Percentiles rank a stretch among this genome's conserved stretches.
Conservation (phyloP, 2,113 vertebrate genomes). For the Microcebus jonahi region DNA sequence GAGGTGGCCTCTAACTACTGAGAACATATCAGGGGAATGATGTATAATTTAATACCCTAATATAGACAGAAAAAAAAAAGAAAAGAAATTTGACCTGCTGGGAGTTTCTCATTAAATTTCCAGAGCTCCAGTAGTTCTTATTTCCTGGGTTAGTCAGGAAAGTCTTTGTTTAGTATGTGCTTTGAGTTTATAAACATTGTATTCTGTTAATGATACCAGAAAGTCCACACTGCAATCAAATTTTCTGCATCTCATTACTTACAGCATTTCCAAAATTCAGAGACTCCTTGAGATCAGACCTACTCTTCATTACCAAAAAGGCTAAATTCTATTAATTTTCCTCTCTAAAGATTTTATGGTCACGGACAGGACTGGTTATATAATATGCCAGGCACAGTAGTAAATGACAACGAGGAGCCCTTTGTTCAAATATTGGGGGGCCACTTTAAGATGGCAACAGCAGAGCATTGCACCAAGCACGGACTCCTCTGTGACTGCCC, state of each 20-base stretch:
- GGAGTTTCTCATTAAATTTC: conserved; percentile 21
- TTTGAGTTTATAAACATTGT: background rate
- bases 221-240: background rate
- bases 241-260: background rate
- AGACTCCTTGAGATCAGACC: background rate
- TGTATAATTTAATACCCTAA: conserved; percentile 21
- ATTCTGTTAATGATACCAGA: background rate
- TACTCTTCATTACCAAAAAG: background rate
- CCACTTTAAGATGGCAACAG: background rate
- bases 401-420: background rate
- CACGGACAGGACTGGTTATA: background rate
- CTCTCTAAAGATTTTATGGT: background rate
- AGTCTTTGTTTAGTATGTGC: conserved; percentile 16
- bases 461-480: background rate
- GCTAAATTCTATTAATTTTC: background rate
- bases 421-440: background rate
- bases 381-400: background rate
- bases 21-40: background rate
- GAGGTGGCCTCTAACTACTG: background rate
- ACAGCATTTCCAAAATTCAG: background rate
- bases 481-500: background rate
- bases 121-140: background rate
- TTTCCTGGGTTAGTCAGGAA: background rate
- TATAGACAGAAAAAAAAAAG: background rate
- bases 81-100: conserved; percentile 7